Evolutionary conservation across 1,140 invertebrate genomes (phyloP).

Genomic region (Plodia interpunctella): DNA sequence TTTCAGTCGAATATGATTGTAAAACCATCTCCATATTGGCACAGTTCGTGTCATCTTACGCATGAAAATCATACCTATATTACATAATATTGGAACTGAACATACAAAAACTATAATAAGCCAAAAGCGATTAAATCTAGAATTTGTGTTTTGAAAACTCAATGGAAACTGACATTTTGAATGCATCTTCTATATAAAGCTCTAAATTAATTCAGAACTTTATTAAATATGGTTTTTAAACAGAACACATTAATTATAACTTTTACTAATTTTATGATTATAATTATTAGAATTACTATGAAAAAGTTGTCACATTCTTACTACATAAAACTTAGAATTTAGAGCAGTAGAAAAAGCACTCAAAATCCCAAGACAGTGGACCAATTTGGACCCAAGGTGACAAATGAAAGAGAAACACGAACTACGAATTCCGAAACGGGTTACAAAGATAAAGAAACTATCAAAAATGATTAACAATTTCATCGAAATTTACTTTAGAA

Average conservation of each 20-base stretch:
- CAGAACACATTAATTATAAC: background rate
- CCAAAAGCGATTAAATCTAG: background rate
- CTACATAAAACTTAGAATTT: background rate
- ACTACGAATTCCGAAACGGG: conserved; percentile 7
- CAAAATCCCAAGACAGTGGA: conserved; percentile 24
- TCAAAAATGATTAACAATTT: conserved; percentile 27
- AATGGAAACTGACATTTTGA: conserved; percentile 4
- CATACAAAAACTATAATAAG: background rate
- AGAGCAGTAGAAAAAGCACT: conserved; percentile 11
- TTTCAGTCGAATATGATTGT: background rate
- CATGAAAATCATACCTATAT: no score
- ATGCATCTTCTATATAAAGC: background rate
- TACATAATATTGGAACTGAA: no score
- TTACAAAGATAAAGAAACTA: conserved; percentile 18
- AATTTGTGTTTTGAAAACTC: background rate
- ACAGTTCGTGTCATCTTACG: no score
- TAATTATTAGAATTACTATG: background rate
- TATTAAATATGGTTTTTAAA: background rate
- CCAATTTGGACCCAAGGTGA: conserved; percentile 40
- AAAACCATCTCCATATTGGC: background rate
- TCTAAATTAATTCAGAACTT: background rate
- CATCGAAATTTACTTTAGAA: conserved; percentile 61
- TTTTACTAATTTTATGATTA: background rate
- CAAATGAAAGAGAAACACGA: conserved; percentile 20
- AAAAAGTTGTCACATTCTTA: background rate